Evolutionary conservation across 1,140 invertebrate species (phyloP), one percentile per base, ranked within the genome.

Genomic region (Lepidostoma basale): DNA sequence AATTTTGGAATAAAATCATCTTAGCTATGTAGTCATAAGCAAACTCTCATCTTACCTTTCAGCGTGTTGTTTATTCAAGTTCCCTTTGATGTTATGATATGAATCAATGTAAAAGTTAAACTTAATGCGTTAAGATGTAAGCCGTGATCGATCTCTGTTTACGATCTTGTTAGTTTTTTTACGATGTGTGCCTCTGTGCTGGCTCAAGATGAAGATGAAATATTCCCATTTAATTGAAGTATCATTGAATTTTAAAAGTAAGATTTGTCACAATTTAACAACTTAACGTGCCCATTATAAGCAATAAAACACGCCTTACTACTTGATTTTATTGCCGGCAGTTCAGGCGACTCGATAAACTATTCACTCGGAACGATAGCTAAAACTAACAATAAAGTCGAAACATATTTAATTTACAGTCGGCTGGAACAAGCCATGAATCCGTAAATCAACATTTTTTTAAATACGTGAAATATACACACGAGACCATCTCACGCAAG

Each of bases 251-350:
- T 60, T 42, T 42, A 60, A 60, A 60, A 36, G 60, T 62, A 44
- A 44, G 40, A 62, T 62, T 47, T 49, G 44, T 62, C 60, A 62
- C 23, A 47, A 49, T 47, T 60, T 60, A 60, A 42, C 33, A 60
- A 22, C 36, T 60, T 25, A 60, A 60, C 56, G 36, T 42, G 56
- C 42, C 56, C 20, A 42, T 60, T 60, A 60, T 22, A 28, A 5
- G 36, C n/a, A 23, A 49, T 33, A 45, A 47, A 47, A 62, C 42
- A 62, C 42, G 42, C 47, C 26, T 60, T 60, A 60, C 39, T 26
- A 60, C 58, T 44, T 60, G 39, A 42, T 60, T 60, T 60, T 60
- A 60, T 60, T 42, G 26, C n/a, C 9, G 9, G 16, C 14, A 8
- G 18, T 42, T 42, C 56, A 25, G 16, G 6, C 16, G 26, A 62